Evolutionary conservation across 2,113 vertebrate genomes (phyloP), one percentile per base, ranked within the genome.

Genomic region (Vimba vimba): DNA sequence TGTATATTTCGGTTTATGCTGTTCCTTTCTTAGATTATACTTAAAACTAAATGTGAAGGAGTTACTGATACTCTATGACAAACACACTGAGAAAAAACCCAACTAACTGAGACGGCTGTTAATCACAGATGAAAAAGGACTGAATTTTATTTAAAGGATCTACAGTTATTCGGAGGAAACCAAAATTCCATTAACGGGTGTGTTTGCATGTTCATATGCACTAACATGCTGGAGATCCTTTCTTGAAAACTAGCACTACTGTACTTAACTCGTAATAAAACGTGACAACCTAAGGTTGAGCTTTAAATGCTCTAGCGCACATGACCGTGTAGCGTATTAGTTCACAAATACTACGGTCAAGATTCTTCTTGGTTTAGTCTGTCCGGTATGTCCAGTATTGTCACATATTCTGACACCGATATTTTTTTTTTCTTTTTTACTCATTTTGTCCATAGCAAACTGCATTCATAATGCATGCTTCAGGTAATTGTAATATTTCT

Each of bases 251-350:
- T 79, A 84, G 85, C 83, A 90, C 85, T 85, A 77, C 83, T 88
- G 78, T 88, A 85, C 84, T 59, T 64, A 85, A 82, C 36, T 85
- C 17, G 64, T 82, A 64, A 59, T 85, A 50, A 86, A 86, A 83
- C 59, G 90, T 83, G 45, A 91, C 90, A 92, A 92, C 91, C 91
- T 92, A 93, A 92, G 90, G 89, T 93, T 91, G 89, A 93, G 86
- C 86, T 93, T 93, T 91, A 91, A 93, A 90, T 89, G 88, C 89
- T 91, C 90, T 88, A 88, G 90, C 88, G 87, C 90, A 87, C 90
- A 90, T 92, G 91, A 88, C 90, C 19, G 21, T 27, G 79, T 85
- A 75, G 89, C 86, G 87, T 77, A 88, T 88, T 92, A 90, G 83
- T 91, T 88, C 81, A 89, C 87, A 86, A 91, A 88, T 90, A 83